These are phyloP conservation scores for Leucoma salicis DNA, from an alignment of 2,888 invertebrate species.

Conservation along the genomic window DNA sequence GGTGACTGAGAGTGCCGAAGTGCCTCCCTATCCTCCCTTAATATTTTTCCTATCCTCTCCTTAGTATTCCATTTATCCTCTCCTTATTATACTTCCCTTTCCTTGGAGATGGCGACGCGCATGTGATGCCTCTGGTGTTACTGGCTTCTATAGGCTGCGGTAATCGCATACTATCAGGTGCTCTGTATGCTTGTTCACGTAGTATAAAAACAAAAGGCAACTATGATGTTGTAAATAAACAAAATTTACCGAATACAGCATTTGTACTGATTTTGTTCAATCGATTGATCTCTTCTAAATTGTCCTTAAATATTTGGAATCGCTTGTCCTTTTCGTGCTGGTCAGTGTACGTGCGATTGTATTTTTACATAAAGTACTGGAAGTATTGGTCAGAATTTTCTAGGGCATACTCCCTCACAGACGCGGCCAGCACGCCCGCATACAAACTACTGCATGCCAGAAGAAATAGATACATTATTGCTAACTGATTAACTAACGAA, in stretches of 20 bases:
- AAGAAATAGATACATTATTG: conserved; percentile 8
- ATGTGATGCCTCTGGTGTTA: no score
- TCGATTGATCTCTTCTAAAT: conserved; percentile 5
- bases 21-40: no score
- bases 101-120: no score
- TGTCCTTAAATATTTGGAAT: conserved; percentile 18
- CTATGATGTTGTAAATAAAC: no score
- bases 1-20: no score
- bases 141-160: no score
- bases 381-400: conserved; percentile 16
- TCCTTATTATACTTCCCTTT: no score
- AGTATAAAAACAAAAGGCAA: no score
- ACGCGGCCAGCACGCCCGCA: background rate
- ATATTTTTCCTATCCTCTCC: no score
- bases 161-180: no score
- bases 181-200: no score
- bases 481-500: background rate
- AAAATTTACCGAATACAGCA: conserved; percentile 14
- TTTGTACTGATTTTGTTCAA: conserved; percentile 6
- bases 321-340: conserved; percentile 14
- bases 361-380: conserved; percentile 12
- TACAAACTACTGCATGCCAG: conserved; percentile 5
- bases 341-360: conserved; percentile 7
- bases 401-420: background rate
- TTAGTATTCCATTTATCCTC: no score